Evolutionary conservation across 2,113 vertebrate species (phyloP), one percentile per base, ranked within the genome.

Genomic region (Butorides virescens): DNA sequence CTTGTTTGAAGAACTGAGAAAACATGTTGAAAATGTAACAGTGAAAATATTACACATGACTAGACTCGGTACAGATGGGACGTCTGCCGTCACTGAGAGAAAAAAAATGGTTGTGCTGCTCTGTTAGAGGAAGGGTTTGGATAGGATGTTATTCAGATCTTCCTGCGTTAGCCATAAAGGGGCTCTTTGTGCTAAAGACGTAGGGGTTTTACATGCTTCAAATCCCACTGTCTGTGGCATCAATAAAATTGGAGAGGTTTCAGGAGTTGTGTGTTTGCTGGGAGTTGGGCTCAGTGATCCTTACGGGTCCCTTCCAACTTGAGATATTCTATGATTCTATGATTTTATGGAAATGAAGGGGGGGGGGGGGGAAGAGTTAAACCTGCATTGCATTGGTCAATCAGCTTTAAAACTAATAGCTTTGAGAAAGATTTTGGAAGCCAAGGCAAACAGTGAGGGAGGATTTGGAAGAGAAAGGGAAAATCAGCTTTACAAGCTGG

Each of bases 1-100:
- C 71, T 93, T 67, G 61, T 81, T 81, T 90, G 62, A 95, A 88
- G 90, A 93, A 78, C 70, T 16, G 26, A 93, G 92, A 93, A 88
- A 96, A 88, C 2, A 20, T 59, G 50, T 77, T 56, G 71, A 90
- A 92, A 93, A 86, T 42, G 15, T 82, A 86, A 26, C 83, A 93
- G 36, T 88, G 77, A 91, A 93, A 96, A 95, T 90, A 88, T 70
- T 86, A 47, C 80, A 61, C 74, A 66, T 58, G 78, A 70, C 63
- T 90, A 72, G 87, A 83, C 53, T 93, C 7, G 1, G 70, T 96
- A 66, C 85, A 92, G 78, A 90, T 94, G 94, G 94, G 78, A 70
- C 1, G 26, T 91, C 81, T 96, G 81, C 70, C 13, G 21, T 90
- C 77, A 76, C 25, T 8, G 34, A 75, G 36, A 63, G 29, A 16